Conservation (phyloP, 2,113 vertebrate species). For the Xenotilapia caudafasciata region DNA sequence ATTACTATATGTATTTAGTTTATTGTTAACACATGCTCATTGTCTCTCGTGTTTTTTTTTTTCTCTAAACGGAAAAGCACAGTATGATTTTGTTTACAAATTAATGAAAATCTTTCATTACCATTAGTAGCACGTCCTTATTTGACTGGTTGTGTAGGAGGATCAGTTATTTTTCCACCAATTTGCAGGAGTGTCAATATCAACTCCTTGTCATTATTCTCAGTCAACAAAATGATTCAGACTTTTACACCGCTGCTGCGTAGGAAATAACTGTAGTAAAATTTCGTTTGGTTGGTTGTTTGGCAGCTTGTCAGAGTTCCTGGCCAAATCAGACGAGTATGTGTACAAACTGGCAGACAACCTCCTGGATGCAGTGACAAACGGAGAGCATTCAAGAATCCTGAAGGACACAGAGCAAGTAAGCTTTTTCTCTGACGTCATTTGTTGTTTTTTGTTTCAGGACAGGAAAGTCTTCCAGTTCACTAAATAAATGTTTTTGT, state of each 20-base stretch:
- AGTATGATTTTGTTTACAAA: background rate
- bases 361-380: conserved; percentile 87
- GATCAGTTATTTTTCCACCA: background rate
- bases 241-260: background rate
- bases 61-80: background rate
- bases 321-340: conserved; percentile 85
- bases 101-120: background rate
- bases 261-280: background rate
- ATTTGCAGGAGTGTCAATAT: background rate
- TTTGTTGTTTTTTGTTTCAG: background rate
- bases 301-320: conserved; percentile 80
- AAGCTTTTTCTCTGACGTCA: conserved; percentile 32
- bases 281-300: background rate
- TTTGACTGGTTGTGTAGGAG: background rate
- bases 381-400: conserved; percentile 85
- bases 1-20: background rate
- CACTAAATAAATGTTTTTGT: background rate
- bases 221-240: background rate
- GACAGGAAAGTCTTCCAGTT: background rate
- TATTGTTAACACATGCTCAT: background rate
- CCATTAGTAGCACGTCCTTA: background rate
- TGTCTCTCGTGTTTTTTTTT: background rate
- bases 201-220: background rate
- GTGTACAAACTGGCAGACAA: conserved; percentile 89
- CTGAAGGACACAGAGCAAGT: conserved; percentile 77